A percentile compares a stretch with the other conserved stretches of the same genome.
phyloP scores from a whole-genome alignment of 2,888 invertebrate genomes.

The Philereme vetulata region DNA sequence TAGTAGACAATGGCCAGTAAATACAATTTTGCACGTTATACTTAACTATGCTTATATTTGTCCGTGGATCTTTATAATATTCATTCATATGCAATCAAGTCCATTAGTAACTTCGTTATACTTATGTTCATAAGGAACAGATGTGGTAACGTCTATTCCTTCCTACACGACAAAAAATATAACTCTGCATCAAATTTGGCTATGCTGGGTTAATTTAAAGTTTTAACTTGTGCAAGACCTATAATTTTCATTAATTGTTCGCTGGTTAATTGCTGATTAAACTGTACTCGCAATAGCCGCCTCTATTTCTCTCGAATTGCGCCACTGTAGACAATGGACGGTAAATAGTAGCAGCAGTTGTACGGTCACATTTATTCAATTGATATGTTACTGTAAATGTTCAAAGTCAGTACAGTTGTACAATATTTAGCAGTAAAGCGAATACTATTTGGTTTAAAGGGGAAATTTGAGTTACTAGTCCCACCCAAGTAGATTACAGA shows the following conservation, averaged over 20 bases:
- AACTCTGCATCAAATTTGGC: neutral
- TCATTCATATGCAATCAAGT: no score
- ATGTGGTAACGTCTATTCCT: neutral
- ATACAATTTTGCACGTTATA: conserved; percentile 52
- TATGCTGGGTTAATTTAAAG: neutral
- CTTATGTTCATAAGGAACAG: no score
- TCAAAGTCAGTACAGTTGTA: neutral
- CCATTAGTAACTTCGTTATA: no score
- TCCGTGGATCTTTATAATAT: neutral
- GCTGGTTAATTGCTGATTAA: conserved; percentile 29
- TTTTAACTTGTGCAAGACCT: neutral
- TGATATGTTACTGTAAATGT: conserved; percentile 12
- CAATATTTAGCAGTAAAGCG: no score
- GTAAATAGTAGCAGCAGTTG: neutral
- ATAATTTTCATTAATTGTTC: conserved; percentile 31
- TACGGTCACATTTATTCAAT: conserved; percentile 10
- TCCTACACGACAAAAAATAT: neutral
- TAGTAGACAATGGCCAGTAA: conserved; percentile 59
- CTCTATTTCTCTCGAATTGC: conserved; percentile 1
- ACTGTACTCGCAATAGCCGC: conserved; percentile 7
- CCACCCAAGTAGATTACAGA: no score
- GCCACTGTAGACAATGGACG: conserved; percentile 1
- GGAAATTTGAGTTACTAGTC: neutral
- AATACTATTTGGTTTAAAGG: neutral
- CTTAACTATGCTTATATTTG: neutral